phyloP scores from a whole-genome alignment of 1,140 invertebrate species.

The Pollicipes pollicipes region DNA sequence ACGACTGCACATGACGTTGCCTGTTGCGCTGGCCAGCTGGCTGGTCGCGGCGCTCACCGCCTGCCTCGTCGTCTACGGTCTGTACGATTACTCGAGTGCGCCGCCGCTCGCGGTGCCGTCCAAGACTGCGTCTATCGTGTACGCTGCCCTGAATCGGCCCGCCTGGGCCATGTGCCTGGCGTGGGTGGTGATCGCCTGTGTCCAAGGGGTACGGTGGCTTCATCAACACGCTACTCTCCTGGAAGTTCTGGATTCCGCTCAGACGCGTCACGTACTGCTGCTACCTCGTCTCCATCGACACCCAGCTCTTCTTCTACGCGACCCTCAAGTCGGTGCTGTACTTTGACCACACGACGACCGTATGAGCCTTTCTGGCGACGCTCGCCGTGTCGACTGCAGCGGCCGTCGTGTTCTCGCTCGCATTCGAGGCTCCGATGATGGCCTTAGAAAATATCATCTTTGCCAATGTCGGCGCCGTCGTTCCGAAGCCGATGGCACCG shows the following conservation, averaged over 20 bases:
- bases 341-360: constrained; percentile 27
- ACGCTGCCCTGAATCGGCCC: constrained; percentile 36
- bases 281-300: constrained; percentile 34
- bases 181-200: constrained; percentile 50
- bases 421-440: constrained; percentile 49
- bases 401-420: constrained; percentile 40
- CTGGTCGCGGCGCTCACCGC: neutral
- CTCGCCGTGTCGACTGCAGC: constrained; percentile 37
- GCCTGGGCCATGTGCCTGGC: constrained; percentile 34
- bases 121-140: constrained; percentile 31
- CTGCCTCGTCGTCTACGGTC: neutral
- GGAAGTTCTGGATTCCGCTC: constrained; percentile 45
- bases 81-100: neutral
- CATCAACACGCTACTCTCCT: constrained; percentile 41
- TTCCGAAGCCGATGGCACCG: no score
- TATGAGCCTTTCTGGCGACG: constrained; percentile 34
- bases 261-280: constrained; percentile 49
- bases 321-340: constrained; percentile 6
- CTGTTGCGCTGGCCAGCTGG: neutral
- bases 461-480: neutral
- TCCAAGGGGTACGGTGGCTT: constrained; percentile 47
- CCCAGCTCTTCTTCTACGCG: constrained; percentile 13
- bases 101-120: constrained; percentile 6
- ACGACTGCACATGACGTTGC: neutral
- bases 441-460: constrained; percentile 45